These are phyloP conservation scores for Adelges cooleyi DNA, from an alignment of 1,140 invertebrate species.

Conservation along the genomic window DNA sequence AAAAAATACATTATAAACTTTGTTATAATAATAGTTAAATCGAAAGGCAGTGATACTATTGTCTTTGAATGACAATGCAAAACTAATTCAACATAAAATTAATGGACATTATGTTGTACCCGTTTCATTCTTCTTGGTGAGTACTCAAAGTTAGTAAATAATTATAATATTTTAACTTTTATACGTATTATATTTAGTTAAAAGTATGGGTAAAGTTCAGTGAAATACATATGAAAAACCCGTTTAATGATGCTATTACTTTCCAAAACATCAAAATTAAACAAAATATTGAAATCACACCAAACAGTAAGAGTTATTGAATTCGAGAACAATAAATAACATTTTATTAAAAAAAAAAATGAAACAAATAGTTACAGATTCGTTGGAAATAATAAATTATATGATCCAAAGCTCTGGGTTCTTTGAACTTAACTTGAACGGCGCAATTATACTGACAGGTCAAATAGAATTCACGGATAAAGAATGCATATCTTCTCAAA, in stretches of 20 bases:
- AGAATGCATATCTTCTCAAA: no score
- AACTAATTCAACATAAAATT: background rate
- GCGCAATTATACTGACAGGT: background rate
- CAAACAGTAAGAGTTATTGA: background rate
- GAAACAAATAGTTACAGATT: no score
- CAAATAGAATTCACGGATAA: background rate
- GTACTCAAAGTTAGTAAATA: background rate
- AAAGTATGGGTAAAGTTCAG: background rate
- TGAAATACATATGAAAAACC: background rate
- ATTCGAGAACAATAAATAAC: no score
- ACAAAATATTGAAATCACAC: background rate
- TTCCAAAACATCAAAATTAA: background rate
- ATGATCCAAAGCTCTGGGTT: constrained; percentile 8
- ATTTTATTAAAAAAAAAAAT: no score
- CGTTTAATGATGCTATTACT: background rate
- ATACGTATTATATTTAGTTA: background rate
- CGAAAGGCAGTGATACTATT: no score
- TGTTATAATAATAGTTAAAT: no score
- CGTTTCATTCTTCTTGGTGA: background rate
- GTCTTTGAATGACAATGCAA: no score
- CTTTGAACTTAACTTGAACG: background rate
- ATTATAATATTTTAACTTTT: no score
- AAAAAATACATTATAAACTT: no score
- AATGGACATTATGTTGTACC: background rate
- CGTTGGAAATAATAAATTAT: background rate